Conservation (phyloP, 2,113 vertebrate genomes). For the Erinaceus europaeus region DNA sequence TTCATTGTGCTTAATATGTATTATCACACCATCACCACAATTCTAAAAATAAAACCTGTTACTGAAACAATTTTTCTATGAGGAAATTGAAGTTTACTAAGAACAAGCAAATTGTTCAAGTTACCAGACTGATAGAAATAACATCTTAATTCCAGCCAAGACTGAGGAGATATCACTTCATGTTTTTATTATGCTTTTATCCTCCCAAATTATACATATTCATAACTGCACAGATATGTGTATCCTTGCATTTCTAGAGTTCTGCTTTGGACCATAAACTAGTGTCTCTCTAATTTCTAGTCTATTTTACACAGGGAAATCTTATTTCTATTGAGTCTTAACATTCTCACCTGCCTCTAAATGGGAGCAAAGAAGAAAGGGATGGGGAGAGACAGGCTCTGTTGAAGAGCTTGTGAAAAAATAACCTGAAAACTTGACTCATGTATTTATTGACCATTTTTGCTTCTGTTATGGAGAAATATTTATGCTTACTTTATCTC, state of each 20-base stretch:
- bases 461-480: background rate
- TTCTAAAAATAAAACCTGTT: background rate
- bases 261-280: background rate
- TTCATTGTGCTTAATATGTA: too few relatives aligned
- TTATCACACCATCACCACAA: background rate
- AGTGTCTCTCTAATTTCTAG: background rate
- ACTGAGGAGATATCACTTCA: background rate
- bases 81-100: background rate
- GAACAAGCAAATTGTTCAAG: background rate
- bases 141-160: background rate
- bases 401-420: background rate
- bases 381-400: background rate
- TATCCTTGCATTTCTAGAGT: background rate
- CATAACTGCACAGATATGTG: too few relatives aligned
- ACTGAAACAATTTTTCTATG: background rate
- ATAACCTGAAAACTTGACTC: background rate
- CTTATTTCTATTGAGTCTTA: background rate
- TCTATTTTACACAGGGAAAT: background rate
- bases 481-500: background rate
- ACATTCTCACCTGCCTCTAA: background rate
- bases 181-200: background rate
- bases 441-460: background rate
- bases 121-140: background rate
- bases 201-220: background rate
- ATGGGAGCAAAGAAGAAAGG: background rate